These are phyloP conservation scores for Triops longicaudatus DNA, from an alignment of 1,140 invertebrate genomes.

Conservation along the genomic window DNA sequence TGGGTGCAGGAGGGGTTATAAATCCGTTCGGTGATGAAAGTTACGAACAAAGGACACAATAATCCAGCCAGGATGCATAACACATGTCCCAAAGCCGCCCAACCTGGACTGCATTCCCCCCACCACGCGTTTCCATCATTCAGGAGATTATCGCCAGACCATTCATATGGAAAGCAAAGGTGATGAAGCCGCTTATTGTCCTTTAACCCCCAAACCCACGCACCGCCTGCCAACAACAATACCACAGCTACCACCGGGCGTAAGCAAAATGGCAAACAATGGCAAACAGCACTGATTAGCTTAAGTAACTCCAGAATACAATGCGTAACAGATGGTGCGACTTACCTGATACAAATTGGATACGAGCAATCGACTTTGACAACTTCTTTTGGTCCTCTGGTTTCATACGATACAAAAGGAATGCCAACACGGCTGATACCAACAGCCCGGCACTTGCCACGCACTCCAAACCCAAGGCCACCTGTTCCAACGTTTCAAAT, in stretches of 20 bases:
- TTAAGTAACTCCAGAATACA: neutral
- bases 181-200: conserved; percentile 6
- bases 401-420: neutral
- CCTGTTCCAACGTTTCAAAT: neutral
- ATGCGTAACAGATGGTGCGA: neutral
- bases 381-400: neutral
- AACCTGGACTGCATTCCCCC: conserved; percentile 9
- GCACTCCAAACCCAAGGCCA: neutral
- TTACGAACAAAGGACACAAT: neutral
- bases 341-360: neutral
- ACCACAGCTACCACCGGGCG: neutral
- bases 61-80: neutral
- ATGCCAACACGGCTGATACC: neutral
- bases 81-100: conserved; percentile 9
- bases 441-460: neutral
- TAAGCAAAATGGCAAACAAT: neutral
- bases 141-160: neutral
- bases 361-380: neutral
- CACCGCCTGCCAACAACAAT: neutral
- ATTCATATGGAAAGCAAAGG: conserved; percentile 4
- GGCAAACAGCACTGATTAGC: neutral
- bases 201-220: neutral
- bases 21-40: neutral
- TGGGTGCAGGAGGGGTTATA: neutral
- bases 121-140: neutral